These are phyloP conservation scores for Pelochelys cantorii DNA, from an alignment of 2,797 vertebrate genomes.

Conservation along the genomic window DNA sequence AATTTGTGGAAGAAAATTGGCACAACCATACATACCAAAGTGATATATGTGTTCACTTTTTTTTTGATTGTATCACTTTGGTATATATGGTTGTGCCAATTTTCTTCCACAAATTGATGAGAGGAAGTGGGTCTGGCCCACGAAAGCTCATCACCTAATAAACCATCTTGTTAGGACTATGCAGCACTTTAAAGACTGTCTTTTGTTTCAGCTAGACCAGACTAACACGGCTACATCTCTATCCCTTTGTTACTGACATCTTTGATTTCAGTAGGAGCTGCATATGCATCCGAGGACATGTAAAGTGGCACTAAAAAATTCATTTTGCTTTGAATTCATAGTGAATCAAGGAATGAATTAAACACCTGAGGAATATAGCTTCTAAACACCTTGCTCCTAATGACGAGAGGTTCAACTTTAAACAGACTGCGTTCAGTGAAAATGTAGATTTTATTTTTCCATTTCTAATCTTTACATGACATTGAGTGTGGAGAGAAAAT, in stretches of 20 bases:
- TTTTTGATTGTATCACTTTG: no score
- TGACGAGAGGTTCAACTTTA: background rate
- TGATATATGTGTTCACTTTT: no score
- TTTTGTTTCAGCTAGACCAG: no score
- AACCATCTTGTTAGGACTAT: no score
- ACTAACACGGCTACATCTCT: no score
- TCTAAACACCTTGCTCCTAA: background rate
- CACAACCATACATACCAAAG: no score
- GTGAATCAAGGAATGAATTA: background rate
- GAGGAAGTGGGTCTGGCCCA: no score
- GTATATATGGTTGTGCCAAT: no score
- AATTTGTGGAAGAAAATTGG: no score
- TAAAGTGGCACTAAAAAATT: background rate
- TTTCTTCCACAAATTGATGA: no score
- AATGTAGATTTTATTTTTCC: background rate
- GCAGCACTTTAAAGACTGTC: no score
- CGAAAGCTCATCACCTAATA: no score
- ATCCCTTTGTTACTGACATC: background rate
- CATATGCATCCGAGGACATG: background rate
- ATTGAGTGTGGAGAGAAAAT: background rate
- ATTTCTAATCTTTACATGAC: background rate
- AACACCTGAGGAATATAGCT: background rate
- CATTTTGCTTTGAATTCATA: background rate
- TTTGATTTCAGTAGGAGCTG: background rate
- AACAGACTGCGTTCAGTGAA: background rate